These are phyloP conservation scores for Rhodeus uyekii DNA, from an alignment of 2,797 vertebrate species.

Conservation along the genomic window DNA sequence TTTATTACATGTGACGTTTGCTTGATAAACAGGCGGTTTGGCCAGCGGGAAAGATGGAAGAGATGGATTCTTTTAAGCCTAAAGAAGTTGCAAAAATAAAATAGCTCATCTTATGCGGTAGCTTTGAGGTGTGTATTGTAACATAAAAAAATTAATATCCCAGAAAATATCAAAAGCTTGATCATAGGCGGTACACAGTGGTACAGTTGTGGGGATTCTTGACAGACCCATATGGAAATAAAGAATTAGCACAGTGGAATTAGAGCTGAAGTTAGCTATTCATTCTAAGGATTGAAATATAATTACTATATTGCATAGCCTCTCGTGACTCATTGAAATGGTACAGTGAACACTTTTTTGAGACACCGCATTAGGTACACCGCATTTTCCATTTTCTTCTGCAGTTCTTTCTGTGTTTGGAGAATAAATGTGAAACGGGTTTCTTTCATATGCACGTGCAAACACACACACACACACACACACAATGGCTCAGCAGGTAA, in stretches of 20 bases:
- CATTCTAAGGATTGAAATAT: not conserved
- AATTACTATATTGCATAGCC: not conserved
- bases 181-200: not conserved
- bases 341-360: not conserved
- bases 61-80: not conserved
- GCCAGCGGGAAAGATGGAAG: not conserved
- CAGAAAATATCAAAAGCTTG: not conserved
- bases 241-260: not conserved
- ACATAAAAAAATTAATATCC: not conserved
- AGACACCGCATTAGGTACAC: not conserved
- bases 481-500: not conserved
- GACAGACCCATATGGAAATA: not conserved
- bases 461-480: not conserved
- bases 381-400: not conserved
- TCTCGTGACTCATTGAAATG: not conserved
- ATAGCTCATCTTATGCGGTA: not conserved
- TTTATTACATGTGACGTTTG: slow-evolving; percentile 52
- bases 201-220: not conserved
- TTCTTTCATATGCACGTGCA: slow-evolving; percentile 16
- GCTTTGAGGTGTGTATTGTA: not conserved
- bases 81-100: not conserved
- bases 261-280: not conserved
- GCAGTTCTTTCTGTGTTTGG: not conserved
- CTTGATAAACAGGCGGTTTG: slow-evolving; percentile 6
- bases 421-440: not conserved